A percentile compares a stretch with the other conserved stretches of the same genome.
phyloP scores from a whole-genome alignment of 2,888 invertebrate species.

The Carpatolechia fugitivella region DNA sequence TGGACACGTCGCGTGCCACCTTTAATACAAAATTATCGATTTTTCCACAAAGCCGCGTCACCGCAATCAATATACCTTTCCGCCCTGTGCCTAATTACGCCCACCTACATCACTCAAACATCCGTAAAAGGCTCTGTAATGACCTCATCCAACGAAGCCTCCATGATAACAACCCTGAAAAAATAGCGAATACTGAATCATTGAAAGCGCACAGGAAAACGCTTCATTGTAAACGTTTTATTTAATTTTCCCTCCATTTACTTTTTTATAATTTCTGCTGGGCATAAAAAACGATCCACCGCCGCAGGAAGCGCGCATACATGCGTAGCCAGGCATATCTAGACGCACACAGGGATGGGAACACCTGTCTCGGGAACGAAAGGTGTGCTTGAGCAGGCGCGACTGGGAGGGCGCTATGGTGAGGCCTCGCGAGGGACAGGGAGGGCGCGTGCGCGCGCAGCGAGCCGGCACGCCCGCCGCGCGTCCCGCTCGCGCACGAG shows the following conservation, averaged over 20 bases:
- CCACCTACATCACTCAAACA: slow-evolving; percentile 75
- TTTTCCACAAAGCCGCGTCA: slow-evolving; percentile 75
- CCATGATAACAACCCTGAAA: slow-evolving; percentile 60
- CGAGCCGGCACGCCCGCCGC: slow-evolving; percentile 71
- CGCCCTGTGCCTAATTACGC: slow-evolving; percentile 77
- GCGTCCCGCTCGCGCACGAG: slow-evolving; percentile 69
- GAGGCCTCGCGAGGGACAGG: slow-evolving; percentile 46
- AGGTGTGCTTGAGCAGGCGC: slow-evolving; percentile 71
- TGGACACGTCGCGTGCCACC: slow-evolving; percentile 76
- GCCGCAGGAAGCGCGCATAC: slow-evolving; percentile 76
- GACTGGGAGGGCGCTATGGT: slow-evolving; percentile 51
- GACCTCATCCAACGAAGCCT: slow-evolving; percentile 43
- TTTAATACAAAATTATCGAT: slow-evolving; percentile 78
- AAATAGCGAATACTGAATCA: slow-evolving; percentile 74
- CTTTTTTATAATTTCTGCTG: slow-evolving; percentile 77
- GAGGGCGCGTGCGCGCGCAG: slow-evolving; percentile 70
- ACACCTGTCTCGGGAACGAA: slow-evolving; percentile 78
- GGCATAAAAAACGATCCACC: slow-evolving; percentile 77
- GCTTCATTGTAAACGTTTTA: slow-evolving; percentile 79
- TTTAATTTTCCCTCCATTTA: slow-evolving; percentile 80
- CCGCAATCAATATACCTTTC: slow-evolving; percentile 79
- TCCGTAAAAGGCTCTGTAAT: slow-evolving; percentile 67
- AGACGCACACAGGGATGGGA: slow-evolving; percentile 70
- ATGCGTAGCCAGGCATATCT: slow-evolving; percentile 45
- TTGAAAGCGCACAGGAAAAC: slow-evolving; percentile 77